Percentiles rank a stretch among this genome's conserved stretches.
Conservation (phyloP, 2,888 invertebrate species). For the Caenorhabditis macrosperma region DNA sequence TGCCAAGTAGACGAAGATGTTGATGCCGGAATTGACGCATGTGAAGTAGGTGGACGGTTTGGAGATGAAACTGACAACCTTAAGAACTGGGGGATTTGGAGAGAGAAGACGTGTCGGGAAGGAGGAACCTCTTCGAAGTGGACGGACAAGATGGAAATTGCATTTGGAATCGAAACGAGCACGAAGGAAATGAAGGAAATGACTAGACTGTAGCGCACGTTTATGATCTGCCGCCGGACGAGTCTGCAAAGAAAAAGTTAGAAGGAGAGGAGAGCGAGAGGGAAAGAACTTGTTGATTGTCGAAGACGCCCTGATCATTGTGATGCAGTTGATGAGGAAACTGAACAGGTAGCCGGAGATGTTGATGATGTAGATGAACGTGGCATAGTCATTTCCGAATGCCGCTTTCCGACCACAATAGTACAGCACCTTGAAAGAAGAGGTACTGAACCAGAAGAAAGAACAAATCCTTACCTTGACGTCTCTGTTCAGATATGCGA, state of each 20-base stretch:
- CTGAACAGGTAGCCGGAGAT: conserved; percentile 64
- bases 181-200: conserved; percentile 67
- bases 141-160: conserved; percentile 66
- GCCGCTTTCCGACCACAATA: conserved; percentile 72
- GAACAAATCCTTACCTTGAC: conserved; percentile 39
- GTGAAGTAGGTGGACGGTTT: conserved; percentile 70
- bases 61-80: conserved; percentile 65
- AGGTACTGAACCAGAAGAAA: not conserved
- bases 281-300: conserved; percentile 52
- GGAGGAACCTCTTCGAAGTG: conserved; percentile 57
- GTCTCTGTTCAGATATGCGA: conserved; percentile 59
- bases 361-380: conserved; percentile 65
- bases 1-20: conserved; percentile 69
- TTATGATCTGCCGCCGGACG: conserved; percentile 58
- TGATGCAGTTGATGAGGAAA: conserved; percentile 61
- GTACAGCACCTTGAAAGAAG: conserved; percentile 53
- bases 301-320: conserved; percentile 57
- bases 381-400: conserved; percentile 63
- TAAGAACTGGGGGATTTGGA: conserved; percentile 24
- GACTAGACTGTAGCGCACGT: conserved; percentile 66
- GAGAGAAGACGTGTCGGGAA: not conserved
- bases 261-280: not conserved
- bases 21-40: conserved; percentile 70
- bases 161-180: conserved; percentile 67
- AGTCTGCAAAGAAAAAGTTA: conserved; percentile 52